phyloP scores from a whole-genome alignment of 1,140 invertebrate species.

The Solenopsis fugax region DNA sequence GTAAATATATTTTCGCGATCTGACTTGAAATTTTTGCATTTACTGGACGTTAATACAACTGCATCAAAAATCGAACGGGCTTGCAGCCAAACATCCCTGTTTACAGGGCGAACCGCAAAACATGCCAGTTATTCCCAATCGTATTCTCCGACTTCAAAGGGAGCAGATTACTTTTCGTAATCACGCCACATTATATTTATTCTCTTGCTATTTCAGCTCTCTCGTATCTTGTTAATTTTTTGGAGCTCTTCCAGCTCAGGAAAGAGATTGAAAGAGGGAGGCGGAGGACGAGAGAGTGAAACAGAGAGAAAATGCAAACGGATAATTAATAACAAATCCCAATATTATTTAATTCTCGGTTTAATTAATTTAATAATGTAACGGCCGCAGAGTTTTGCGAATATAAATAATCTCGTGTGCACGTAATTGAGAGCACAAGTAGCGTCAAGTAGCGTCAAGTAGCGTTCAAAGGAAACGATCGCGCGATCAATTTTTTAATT shows the following conservation, averaged over 20 bases:
- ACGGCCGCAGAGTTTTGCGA: not conserved
- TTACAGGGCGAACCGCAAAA: constrained; percentile 51
- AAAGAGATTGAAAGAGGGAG: not conserved
- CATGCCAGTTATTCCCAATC: constrained; percentile 42
- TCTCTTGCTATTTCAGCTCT: not conserved
- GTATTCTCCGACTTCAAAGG: constrained; percentile 18
- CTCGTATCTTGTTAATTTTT: not conserved
- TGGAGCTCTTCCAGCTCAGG: not conserved
- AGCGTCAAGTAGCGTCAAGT: too few relatives aligned
- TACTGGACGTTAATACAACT: not conserved
- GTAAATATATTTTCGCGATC: constrained; percentile 31
- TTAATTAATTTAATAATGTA: constrained; percentile 36
- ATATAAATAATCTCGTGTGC: constrained; percentile 14
- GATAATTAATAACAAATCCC: not conserved
- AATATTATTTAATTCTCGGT: constrained; percentile 1
- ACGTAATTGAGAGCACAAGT: not conserved
- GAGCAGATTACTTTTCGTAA: constrained; percentile 18
- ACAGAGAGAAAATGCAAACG: not conserved
- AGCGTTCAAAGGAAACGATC: not conserved
- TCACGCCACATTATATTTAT: constrained; percentile 12
- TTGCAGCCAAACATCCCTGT: constrained; percentile 26
- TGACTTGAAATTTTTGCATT: constrained; percentile 37
- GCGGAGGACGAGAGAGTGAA: not conserved
- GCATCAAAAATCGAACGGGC: constrained; percentile 26
- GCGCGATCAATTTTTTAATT: not conserved